Conservation (phyloP, 30 jellyfish, hydroid and myxozoan species). For the Haliclystus octoradiatus region DNA sequence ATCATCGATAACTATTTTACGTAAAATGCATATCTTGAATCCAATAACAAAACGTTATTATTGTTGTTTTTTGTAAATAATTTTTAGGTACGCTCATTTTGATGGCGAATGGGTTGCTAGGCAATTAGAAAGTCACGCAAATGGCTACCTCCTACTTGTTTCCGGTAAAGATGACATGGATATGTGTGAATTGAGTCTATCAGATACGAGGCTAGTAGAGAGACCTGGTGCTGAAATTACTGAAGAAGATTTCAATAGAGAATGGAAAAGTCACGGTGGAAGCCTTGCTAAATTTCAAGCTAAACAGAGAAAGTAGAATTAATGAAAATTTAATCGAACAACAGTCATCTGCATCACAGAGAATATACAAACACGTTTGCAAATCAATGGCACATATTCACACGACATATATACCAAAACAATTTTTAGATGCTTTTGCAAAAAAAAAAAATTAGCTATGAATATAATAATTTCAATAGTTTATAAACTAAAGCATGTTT, state of each 20-base stretch:
- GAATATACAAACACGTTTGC: not conserved
- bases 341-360: not conserved
- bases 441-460: too few relatives aligned
- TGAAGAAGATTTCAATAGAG: slow-evolving; percentile 64
- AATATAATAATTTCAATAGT: too few relatives aligned
- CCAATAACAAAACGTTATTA: too few relatives aligned
- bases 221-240: slow-evolving; percentile 96
- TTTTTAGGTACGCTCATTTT: slow-evolving; percentile 92
- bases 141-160: slow-evolving; percentile 71
- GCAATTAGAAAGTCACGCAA: slow-evolving; percentile 90
- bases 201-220: slow-evolving; percentile 71
- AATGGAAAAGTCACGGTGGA: slow-evolving; percentile 81
- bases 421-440: too few relatives aligned
- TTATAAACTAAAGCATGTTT: too few relatives aligned
- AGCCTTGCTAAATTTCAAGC: slow-evolving; percentile 37
- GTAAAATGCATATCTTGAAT: not conserved
- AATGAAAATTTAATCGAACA: not conserved
- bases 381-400: not conserved
- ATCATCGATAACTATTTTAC: too few relatives aligned
- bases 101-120: slow-evolving; percentile 99
- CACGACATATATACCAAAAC: not conserved
- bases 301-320: slow-evolving; percentile 42
- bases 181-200: slow-evolving; percentile 87
- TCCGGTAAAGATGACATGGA: slow-evolving; percentile 92
- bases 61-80: not conserved